A percentile compares a stretch with the other conserved stretches of the same genome.
phyloP scores from a whole-genome alignment of 92 coral and sea anemone genomes.

The Ricordea florida region DNA sequence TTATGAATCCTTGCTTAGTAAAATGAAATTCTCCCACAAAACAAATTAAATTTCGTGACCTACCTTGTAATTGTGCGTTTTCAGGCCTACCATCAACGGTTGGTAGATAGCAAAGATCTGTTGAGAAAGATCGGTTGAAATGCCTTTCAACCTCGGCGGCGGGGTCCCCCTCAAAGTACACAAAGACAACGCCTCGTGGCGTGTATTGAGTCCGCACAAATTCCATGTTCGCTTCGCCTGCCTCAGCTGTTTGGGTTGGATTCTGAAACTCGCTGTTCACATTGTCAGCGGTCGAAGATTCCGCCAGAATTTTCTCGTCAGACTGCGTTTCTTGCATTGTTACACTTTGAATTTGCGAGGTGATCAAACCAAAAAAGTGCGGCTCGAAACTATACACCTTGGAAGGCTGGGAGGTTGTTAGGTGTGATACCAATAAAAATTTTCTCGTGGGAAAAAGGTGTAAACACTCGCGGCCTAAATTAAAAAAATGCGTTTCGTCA shows the following conservation, averaged over 20 bases:
- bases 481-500: too few species aligned
- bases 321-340: conserved; percentile 3
- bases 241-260: not conserved
- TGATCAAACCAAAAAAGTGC: too few species aligned
- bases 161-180: conserved; percentile 43
- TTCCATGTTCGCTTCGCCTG: conserved; percentile 24
- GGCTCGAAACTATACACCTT: too few species aligned
- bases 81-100: not conserved
- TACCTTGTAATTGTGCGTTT: conserved; percentile 20
- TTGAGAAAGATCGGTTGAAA: conserved; percentile 15
- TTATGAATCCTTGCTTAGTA: not conserved
- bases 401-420: too few species aligned
- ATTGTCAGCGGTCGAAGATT: not conserved
- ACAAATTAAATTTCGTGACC: not conserved
- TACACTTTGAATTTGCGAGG: not conserved
- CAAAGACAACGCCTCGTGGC: conserved; percentile 18
- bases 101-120: conserved; percentile 10
- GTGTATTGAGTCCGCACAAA: conserved; percentile 40
- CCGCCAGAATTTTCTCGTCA: not conserved
- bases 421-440: too few species aligned
- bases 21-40: not conserved
- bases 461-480: too few species aligned
- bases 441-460: too few species aligned
- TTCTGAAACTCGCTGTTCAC: not conserved
- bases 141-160: conserved; percentile 49